Conservation (phyloP, 1,140 invertebrate genomes). For the Zaprionus ghesquierei region DNA sequence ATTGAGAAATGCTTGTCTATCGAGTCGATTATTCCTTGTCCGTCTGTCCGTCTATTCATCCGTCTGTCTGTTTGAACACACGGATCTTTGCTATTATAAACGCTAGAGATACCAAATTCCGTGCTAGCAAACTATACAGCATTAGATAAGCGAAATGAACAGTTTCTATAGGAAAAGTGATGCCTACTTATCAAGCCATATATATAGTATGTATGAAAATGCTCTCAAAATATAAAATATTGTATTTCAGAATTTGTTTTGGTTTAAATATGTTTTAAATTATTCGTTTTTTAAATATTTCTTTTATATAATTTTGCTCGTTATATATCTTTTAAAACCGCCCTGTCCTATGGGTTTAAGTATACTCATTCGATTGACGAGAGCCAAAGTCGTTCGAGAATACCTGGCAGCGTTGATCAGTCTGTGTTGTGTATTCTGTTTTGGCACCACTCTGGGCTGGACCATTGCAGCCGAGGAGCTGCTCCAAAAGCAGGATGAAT, state of each 20-base stretch:
- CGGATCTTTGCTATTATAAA: too few species aligned
- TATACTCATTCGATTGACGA: too few species aligned
- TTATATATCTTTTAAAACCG: neutral
- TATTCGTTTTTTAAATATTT: neutral
- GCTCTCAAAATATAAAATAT: neutral
- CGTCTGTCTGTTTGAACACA: too few species aligned
- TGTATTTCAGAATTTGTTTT: neutral
- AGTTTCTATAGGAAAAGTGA: too few species aligned
- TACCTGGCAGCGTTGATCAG: slow-evolving; percentile 41
- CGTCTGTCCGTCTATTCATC: too few species aligned
- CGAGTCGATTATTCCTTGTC: too few species aligned
- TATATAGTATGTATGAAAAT: neutral
- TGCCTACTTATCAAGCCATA: too few species aligned
- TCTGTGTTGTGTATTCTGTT: slow-evolving; percentile 84
- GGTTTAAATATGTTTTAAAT: neutral
- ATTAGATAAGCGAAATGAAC: too few species aligned
- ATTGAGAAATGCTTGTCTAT: too few species aligned
- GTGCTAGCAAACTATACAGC: too few species aligned
- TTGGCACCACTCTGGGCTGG: slow-evolving; percentile 87
- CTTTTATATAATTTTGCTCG: neutral
- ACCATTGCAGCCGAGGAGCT: slow-evolving; percentile 84
- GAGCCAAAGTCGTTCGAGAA: neutral
- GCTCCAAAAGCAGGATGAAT: slow-evolving; percentile 70
- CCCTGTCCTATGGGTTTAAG: too few species aligned
- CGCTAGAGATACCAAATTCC: too few species aligned